These are phyloP conservation scores for Agonum fuliginosum DNA, from an alignment of 2,888 invertebrate genomes.

Conservation along the genomic window DNA sequence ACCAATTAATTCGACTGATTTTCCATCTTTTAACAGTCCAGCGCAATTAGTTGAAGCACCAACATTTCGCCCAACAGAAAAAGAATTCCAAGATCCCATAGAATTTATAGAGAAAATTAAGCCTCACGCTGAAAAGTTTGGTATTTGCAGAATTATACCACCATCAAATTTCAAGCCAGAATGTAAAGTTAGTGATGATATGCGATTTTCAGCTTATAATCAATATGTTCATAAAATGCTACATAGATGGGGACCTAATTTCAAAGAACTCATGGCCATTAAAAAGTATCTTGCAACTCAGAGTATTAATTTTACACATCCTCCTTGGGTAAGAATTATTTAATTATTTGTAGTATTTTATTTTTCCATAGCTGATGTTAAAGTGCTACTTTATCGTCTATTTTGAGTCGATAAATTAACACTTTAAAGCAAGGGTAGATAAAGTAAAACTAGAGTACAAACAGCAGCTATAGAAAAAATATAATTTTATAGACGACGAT, in stretches of 20 bases:
- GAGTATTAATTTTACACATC: slow-evolving; percentile 82
- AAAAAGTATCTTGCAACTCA: slow-evolving; percentile 87
- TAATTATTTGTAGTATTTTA: neutral
- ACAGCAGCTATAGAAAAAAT: too few relatives aligned
- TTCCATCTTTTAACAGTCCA: slow-evolving; percentile 73
- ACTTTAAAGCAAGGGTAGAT: too few relatives aligned
- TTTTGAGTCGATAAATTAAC: too few relatives aligned
- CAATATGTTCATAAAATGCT: slow-evolving; percentile 93
- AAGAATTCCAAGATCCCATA: slow-evolving; percentile 91
- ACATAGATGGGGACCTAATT: slow-evolving; percentile 91
- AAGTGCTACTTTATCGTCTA: too few relatives aligned
- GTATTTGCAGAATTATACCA: slow-evolving; percentile 91
- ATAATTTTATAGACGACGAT: too few relatives aligned
- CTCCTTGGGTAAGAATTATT: slow-evolving; percentile 82
- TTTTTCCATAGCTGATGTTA: slow-evolving; percentile 13
- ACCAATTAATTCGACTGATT: slow-evolving; percentile 71
- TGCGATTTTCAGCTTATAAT: slow-evolving; percentile 90
- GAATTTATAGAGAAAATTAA: slow-evolving; percentile 88
- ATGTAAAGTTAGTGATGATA: slow-evolving; percentile 88
- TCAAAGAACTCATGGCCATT: slow-evolving; percentile 89
- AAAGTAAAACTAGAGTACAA: too few relatives aligned
- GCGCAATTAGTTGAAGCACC: slow-evolving; percentile 84
- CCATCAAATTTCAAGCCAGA: slow-evolving; percentile 87
- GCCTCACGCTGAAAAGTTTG: slow-evolving; percentile 84
- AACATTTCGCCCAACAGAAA: slow-evolving; percentile 85